phyloP scores from a whole-genome alignment of 2,113 vertebrate genomes.

The Grallaria varia region DNA sequence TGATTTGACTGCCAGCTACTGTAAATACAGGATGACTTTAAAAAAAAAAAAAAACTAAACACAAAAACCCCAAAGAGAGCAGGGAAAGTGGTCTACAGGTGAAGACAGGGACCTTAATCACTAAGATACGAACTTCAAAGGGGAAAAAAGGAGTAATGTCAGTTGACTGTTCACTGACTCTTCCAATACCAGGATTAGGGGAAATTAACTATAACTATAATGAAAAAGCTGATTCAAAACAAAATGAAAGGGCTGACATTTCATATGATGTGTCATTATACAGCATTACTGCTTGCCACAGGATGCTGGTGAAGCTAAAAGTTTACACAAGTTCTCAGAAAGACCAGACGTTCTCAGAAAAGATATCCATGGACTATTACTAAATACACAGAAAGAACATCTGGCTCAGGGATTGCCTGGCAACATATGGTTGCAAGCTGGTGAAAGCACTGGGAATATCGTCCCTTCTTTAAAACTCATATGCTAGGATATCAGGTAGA shows the following conservation, averaged over 20 bases:
- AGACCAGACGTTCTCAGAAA: fast-evolving
- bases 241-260: background rate
- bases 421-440: background rate
- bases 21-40: background rate
- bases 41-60: background rate
- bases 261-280: background rate
- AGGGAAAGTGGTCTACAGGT: background rate
- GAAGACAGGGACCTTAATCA: background rate
- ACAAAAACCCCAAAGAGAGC: background rate
- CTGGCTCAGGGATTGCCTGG: background rate
- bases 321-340: background rate
- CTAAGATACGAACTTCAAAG: background rate
- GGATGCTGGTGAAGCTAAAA: background rate
- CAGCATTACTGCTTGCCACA: background rate
- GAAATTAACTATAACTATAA: background rate
- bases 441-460: background rate
- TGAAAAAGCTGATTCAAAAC: background rate
- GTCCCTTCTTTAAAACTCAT: background rate
- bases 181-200: background rate
- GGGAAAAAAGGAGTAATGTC: background rate
- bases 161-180: background rate
- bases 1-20: background rate
- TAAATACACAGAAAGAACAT: background rate
- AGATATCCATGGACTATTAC: background rate
- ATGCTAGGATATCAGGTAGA: background rate